Percentiles rank a stretch among this genome's conserved stretches.
These are phyloP conservation scores for Phortica variegata DNA, from an alignment of 1,140 invertebrate species.

Conservation along the genomic window DNA sequence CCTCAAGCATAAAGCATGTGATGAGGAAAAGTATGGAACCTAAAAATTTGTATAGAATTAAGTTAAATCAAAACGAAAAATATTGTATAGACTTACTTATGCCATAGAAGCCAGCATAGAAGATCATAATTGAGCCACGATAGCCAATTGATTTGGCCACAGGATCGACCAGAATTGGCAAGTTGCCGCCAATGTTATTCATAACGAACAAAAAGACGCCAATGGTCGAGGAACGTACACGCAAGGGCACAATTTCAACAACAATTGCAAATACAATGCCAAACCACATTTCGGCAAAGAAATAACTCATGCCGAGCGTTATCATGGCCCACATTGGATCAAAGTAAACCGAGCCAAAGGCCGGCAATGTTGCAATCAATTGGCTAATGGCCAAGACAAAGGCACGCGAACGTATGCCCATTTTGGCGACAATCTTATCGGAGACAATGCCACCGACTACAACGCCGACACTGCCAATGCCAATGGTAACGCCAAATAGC, in stretches of 20 bases:
- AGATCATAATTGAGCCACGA: constrained; percentile 78
- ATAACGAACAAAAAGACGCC: constrained; percentile 86
- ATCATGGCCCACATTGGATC: constrained; percentile 82
- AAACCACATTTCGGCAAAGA: constrained; percentile 93
- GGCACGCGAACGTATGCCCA: constrained; percentile 83
- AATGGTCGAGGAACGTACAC: constrained; percentile 78
- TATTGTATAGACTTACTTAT: constrained; percentile 61
- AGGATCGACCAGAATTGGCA: constrained; percentile 84
- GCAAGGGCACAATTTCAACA: constrained; percentile 81
- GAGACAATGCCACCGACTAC: constrained; percentile 85
- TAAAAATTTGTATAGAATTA: constrained; percentile 2
- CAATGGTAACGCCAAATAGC: constrained; percentile 83
- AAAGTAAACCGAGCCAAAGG: constrained; percentile 85
- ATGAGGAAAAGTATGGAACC: constrained; percentile 52
- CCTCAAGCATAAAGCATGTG: constrained; percentile 48
- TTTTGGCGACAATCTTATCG: constrained; percentile 83
- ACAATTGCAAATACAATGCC: constrained; percentile 86
- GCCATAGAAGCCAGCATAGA: constrained; percentile 81
- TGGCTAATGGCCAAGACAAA: constrained; percentile 81
- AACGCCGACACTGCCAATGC: constrained; percentile 84
- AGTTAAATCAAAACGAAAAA: background rate
- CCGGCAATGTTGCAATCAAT: constrained; percentile 82
- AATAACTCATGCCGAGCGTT: constrained; percentile 79
- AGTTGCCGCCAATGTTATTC: constrained; percentile 91
- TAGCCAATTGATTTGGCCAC: constrained; percentile 78